Percentiles rank a stretch among this genome's conserved stretches.
Conservation (phyloP, 2,113 vertebrate species). For the Glareola pratincola region DNA sequence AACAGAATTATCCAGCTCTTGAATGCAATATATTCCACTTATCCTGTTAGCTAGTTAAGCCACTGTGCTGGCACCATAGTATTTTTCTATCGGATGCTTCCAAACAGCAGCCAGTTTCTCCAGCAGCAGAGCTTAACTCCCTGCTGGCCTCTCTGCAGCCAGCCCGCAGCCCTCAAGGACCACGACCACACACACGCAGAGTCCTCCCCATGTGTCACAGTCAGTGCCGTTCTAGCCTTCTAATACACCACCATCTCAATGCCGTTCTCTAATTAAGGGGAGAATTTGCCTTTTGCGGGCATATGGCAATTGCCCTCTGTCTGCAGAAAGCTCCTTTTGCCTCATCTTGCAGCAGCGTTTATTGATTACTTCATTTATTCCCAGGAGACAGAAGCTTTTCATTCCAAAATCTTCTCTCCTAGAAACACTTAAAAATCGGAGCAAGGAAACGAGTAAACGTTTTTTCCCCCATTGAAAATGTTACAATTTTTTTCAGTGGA, state of each 20-base stretch:
- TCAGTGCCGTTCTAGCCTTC: neutral
- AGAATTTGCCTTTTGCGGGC: neutral
- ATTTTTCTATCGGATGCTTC: neutral
- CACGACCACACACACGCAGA: neutral
- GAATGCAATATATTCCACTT: constrained; percentile 11
- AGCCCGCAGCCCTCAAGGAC: neutral
- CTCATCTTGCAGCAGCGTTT: neutral
- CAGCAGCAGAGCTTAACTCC: neutral
- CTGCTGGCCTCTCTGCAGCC: neutral
- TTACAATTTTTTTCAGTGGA: neutral
- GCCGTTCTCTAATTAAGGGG: neutral
- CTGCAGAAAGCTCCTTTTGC: neutral
- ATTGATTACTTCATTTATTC: neutral
- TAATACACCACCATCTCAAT: neutral
- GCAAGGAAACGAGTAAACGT: neutral
- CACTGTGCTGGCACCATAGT: neutral
- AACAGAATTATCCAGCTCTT: constrained; percentile 32
- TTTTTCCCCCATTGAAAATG: neutral
- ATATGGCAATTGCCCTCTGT: neutral
- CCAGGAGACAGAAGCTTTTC: neutral
- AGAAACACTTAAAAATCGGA: neutral
- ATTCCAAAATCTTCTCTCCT: neutral
- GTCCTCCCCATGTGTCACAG: accelerated
- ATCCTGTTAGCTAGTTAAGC: constrained; percentile 26
- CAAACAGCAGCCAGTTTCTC: neutral